Evolutionary conservation across 2,797 vertebrate genomes (phyloP).

Genomic region (Hirundo rustica): DNA sequence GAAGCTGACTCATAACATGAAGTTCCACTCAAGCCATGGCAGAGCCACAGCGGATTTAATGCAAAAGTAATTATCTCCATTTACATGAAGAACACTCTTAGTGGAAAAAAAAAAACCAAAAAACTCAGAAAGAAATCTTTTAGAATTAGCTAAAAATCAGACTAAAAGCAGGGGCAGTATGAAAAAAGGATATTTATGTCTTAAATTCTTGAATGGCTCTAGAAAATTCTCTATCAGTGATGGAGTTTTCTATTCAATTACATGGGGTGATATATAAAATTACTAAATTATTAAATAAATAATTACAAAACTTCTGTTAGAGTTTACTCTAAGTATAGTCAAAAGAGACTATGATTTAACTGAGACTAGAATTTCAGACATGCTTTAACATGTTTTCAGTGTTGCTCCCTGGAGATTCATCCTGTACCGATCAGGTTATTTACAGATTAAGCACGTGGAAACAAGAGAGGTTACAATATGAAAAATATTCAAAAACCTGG

Average conservation of each 20-base stretch:
- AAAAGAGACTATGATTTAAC: not conserved
- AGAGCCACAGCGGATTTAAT: not conserved
- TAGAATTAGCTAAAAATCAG: not conserved
- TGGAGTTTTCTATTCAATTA: not conserved
- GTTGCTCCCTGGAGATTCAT: not conserved
- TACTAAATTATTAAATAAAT: not conserved
- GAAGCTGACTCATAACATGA: not conserved
- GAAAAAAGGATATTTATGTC: not conserved
- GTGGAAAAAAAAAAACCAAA: fast-evolving
- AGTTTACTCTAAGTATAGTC: not conserved
- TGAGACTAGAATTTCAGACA: not conserved
- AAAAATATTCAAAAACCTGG: not conserved
- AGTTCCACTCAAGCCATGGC: not conserved
- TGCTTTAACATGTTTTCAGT: not conserved
- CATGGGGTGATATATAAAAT: not conserved
- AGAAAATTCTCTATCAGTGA: not conserved
- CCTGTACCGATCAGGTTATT: not conserved
- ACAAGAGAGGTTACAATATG: not conserved
- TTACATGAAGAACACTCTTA: not conserved
- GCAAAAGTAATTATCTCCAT: not conserved
- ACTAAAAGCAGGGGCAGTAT: not conserved
- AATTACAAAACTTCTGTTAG: not conserved
- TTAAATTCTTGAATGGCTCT: not conserved
- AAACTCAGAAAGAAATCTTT: not conserved
- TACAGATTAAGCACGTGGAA: not conserved